These are phyloP conservation scores for Mythimna pallens DNA, from an alignment of 2,888 invertebrate genomes.

Conservation along the genomic window DNA sequence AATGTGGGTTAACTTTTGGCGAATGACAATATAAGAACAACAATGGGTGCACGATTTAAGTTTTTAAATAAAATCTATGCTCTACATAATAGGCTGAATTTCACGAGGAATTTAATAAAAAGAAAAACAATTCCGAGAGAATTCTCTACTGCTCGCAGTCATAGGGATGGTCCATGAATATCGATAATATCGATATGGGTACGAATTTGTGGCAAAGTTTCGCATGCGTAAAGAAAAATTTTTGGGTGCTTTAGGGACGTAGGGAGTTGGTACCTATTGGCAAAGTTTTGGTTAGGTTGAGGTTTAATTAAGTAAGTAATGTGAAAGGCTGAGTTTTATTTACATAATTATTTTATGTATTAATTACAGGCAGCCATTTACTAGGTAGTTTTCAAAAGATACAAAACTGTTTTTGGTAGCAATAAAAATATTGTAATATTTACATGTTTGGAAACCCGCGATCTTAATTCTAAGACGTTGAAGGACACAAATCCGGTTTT, in stretches of 20 bases:
- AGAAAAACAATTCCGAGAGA: conserved; percentile 17
- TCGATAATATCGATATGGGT: conserved; percentile 27
- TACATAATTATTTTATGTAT: too few relatives aligned
- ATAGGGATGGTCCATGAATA: conserved; percentile 21
- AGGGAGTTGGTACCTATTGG: conserved; percentile 4
- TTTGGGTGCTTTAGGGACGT: conserved; percentile 12
- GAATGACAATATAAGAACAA: conserved; percentile 11
- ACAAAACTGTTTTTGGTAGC: too few relatives aligned
- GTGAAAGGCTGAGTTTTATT: too few relatives aligned
- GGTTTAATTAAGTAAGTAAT: conserved; percentile 23
- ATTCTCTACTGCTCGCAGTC: conserved; percentile 24
- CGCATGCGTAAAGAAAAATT: conserved; percentile 13
- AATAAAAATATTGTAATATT: too few relatives aligned
- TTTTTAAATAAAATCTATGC: conserved; percentile 16
- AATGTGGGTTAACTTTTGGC: conserved; percentile 12
- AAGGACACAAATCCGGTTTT: background rate
- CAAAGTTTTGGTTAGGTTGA: background rate
- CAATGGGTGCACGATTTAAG: background rate
- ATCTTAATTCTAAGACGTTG: too few relatives aligned
- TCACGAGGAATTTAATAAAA: conserved; percentile 60
- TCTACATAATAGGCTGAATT: conserved; percentile 27
- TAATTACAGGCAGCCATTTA: background rate
- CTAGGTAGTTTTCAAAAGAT: background rate
- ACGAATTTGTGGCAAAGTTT: conserved; percentile 20
- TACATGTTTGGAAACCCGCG: too few relatives aligned